Base-by-base conservation (phyloP, 2,113 vertebrate species). In the Lycaon pictus region DNA sequence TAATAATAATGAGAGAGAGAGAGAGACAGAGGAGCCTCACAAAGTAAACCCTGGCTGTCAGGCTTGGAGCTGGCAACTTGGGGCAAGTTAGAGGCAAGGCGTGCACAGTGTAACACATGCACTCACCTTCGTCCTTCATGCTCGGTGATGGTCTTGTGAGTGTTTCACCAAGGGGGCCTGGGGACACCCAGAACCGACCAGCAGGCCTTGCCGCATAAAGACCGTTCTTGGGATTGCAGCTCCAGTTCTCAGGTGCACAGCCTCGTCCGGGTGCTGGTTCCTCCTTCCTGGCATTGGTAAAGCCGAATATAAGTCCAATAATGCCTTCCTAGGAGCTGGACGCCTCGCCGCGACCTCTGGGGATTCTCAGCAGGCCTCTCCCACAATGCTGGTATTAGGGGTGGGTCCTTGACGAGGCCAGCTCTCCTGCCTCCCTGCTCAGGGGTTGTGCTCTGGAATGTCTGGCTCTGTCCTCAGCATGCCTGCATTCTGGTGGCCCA, bases 391-490 rank as follows among this genome's bases (percentile, higher is more conserved):
- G 25, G 25, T 63, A 11, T 76, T 8, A 76, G 35, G 43, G 2
- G 11, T 80, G 17, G 63, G 60, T 79, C 62, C 51, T 22, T 20
- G 29, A 51, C 25, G 48, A 35, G 67, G 20, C 19, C 32, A 11
- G 19, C 32, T 79, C 48, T 79, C 62, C 55, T 51, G 55, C 53
- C 17, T 62, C 17, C 76, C 7, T 6, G 60, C 9, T 22, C 25
- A 13, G 43, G 17, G 13, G 5, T 8, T 53, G 37, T 1, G 0
- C 0, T 65, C 17, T 4, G 25, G 43, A 11, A 63, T 77, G n/a
- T n/a, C 63, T 92, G 9, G 6, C 3, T 17, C 63, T 55, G 7
- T 74, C 25, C 29, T 55, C 48, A 9, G 3, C 1, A 4, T 1
- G 2, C 8, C 0, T 19, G 19, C 4, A 23, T 12, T 58, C 48